A percentile compares a stretch with the other conserved stretches of the same genome.
Conservation (phyloP, 2,797 vertebrate genomes). For the Epinephelus awoara region DNA sequence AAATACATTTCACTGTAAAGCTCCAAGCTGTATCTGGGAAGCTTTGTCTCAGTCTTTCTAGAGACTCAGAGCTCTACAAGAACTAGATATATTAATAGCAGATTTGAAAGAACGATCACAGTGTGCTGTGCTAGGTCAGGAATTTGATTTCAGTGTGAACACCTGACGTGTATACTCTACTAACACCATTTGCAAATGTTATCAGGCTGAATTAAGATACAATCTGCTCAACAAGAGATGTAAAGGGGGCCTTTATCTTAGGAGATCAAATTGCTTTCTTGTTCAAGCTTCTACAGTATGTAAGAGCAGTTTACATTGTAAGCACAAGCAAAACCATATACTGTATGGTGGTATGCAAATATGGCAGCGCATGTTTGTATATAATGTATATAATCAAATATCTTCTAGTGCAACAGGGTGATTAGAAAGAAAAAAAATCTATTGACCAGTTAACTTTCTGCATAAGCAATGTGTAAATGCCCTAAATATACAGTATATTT, state of each 20-base stretch:
- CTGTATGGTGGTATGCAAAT: conserved; percentile 74
- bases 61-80: neutral
- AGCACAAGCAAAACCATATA: conserved; percentile 83
- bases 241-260: conserved; percentile 36
- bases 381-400: conserved; percentile 86
- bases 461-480: conserved; percentile 70
- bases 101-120: neutral
- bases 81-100: neutral
- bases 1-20: neutral
- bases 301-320: conserved; percentile 73
- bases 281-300: conserved; percentile 49
- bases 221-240: conserved; percentile 1
- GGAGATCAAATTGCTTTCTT: conserved; percentile 50
- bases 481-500: conserved; percentile 70
- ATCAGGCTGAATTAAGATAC: conserved; percentile 7
- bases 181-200: conserved; percentile 14
- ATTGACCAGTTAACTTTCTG: conserved; percentile 64
- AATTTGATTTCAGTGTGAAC: conserved; percentile 35
- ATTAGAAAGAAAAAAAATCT: conserved; percentile 64
- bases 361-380: conserved; percentile 79
- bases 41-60: neutral
- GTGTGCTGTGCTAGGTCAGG: neutral
- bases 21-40: neutral
- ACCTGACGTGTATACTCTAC: neutral
- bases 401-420: conserved; percentile 80